Base-by-base conservation (phyloP, 2,797 vertebrate genomes). In the Acanthopagrus latus region DNA sequence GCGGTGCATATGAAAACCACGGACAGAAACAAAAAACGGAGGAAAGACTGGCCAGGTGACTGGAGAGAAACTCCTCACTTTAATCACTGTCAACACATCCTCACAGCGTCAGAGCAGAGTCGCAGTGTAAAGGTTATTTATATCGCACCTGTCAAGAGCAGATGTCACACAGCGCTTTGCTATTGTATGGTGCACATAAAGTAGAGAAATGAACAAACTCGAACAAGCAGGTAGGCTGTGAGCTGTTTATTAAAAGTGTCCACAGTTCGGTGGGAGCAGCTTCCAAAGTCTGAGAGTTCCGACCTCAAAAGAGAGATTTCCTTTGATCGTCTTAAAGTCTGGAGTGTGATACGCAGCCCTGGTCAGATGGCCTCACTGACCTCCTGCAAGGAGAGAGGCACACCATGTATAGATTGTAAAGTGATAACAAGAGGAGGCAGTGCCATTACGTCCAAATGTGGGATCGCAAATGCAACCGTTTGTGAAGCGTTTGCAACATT, bases 291-390 rank as follows among this genome's bases (percentile, higher is more conserved):
- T 54, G 51, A 14, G 25, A 74, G 63, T 55, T 60, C 56, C 27
- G 0, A 59, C 29, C 63, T 80, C 63, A 77, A 52, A 60, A 60
- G 67, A 58, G 38, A 2, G 33, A 59, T 64, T 33, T n/a, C 43
- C 48, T 88, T 81, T 78, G 51, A 81, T 62, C 38, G 56, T 72
- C 50, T 78, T 69, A 47, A 43, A 72, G 57, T 64, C 76, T 74
- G 23, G n/a, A 51, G 50, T 43, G 50, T 21, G 56, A 60, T 44
- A 41, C 62, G 67, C 11, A n/a, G 71, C 16, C 27, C 71, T 9
- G 66, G 57, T 64, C 57, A 38, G 57, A 50, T 65, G 58, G 67
- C 74, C 71, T 75, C 29, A 21, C 66, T 68, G 66, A 71, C 66
- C 71, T 12, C 0, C 60, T 23, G 48, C 1, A 16, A 46, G 21